Evolutionary conservation across 1,140 invertebrate genomes (phyloP), one percentile per base, ranked within the genome.

Genomic region (Proctacanthus coquilletti): DNA sequence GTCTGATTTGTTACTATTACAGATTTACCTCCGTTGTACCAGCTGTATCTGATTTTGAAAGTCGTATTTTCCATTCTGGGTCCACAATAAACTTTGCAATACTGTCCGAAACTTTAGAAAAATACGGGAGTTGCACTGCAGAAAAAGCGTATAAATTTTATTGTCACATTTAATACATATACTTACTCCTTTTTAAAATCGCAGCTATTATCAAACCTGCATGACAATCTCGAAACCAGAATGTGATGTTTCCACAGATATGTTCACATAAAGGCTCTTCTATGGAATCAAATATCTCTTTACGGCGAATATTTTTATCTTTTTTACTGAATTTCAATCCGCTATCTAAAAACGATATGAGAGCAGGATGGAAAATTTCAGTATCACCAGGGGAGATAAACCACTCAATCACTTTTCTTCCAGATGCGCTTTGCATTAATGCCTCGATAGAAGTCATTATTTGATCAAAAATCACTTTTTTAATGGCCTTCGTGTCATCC

Each of bases 401-500:
- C 71, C 92, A 94, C 17, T 85, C 65, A 21, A 96, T 55, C 0
- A 74, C 75, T 58, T 73, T 74, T 38, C 71, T 72, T 4, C 82
- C 82, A 61, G 75, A 74, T 52, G 84, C 77, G 56, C 81, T 75
- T 19, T 62, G 52, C 1, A 74, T 74, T 17, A 96, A 64, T 17
- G 79, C 75, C 29, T 73, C 65, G 1, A 89, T 47, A 50, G 81
- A 72, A 5, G 69, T 73, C 18, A 81, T 60, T 33, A 97, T 59
- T 49, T 87, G 80, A 36, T 78, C 61, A 14, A 86, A 61, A 30
- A 86, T 72, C 10, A 77, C 73, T 62, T 95, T 94, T 45, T 82
- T 81, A 15, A 94, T 66, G 1, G 95, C 62, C 33, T 87, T 78
- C 3, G 91, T 96, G 49, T 97, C 91, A 61, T 97, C 93, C 1